Evolutionary conservation across 2,113 vertebrate genomes (phyloP).

Genomic region (Cyprinodon tularosa): DNA sequence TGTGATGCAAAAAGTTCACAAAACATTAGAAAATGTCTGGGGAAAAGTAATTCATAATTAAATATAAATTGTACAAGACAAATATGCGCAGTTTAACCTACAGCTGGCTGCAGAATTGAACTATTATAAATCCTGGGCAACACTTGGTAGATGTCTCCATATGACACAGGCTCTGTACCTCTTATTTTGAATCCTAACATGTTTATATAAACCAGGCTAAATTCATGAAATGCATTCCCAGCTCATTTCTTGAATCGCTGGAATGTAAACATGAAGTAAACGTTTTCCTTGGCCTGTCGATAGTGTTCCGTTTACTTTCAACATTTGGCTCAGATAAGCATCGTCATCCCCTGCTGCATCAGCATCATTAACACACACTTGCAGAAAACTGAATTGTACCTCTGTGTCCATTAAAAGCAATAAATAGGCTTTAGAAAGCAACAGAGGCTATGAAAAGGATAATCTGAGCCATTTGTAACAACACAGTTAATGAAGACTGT

Average conservation of each 20-base stretch:
- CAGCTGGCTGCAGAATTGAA: slow-evolving; percentile 54
- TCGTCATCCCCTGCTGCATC: slow-evolving; percentile 60
- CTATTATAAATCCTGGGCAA: slow-evolving; percentile 54
- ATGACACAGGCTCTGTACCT: slow-evolving; percentile 63
- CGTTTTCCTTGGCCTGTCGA: slow-evolving; percentile 76
- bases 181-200: slow-evolving; percentile 42
- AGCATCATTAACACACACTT: slow-evolving; percentile 32
- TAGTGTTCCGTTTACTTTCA: slow-evolving; percentile 72
- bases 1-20: slow-evolving; percentile 75
- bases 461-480: slow-evolving; percentile 70
- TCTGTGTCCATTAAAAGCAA: slow-evolving; percentile 43
- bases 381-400: slow-evolving; percentile 55
- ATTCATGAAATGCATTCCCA: slow-evolving; percentile 55
- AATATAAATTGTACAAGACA: slow-evolving; percentile 76
- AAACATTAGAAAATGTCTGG: slow-evolving; percentile 75
- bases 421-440: slow-evolving; percentile 34
- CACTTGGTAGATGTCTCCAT: slow-evolving; percentile 52
- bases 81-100: slow-evolving; percentile 55
- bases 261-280: slow-evolving; percentile 81
- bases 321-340: slow-evolving; percentile 72
- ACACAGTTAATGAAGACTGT: slow-evolving; percentile 51
- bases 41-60: slow-evolving; percentile 61
- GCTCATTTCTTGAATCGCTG: slow-evolving; percentile 63
- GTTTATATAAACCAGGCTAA: slow-evolving; percentile 55
- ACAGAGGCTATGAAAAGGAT: slow-evolving; percentile 60